A percentile compares a stretch with the other conserved stretches of the same genome.
phyloP scores from a whole-genome alignment of 2,888 invertebrate species.

The Nephrocerus scutellatus region DNA sequence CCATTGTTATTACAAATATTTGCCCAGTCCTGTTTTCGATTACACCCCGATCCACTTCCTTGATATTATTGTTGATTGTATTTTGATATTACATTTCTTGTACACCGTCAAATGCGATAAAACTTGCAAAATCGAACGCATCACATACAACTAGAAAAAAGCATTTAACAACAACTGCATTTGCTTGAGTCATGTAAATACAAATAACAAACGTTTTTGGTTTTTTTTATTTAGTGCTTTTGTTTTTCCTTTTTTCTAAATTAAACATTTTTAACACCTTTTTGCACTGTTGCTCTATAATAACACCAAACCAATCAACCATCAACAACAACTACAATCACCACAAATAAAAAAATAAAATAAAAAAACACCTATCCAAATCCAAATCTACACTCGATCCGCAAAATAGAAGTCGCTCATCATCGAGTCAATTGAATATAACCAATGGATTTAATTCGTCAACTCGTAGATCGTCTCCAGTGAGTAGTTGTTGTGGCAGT shows the following conservation, averaged over 20 bases:
- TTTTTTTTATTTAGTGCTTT: slow-evolving; percentile 16
- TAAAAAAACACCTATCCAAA: slow-evolving; percentile 12
- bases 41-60: too few species aligned
- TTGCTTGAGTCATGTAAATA: slow-evolving; percentile 3
- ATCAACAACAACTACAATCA: slow-evolving; percentile 12
- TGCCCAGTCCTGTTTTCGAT: too few species aligned
- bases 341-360: slow-evolving; percentile 14
- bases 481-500: slow-evolving; percentile 51
- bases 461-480: slow-evolving; percentile 49
- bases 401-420: slow-evolving; percentile 48
- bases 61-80: too few species aligned
- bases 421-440: slow-evolving; percentile 49
- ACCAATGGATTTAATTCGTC: slow-evolving; percentile 47
- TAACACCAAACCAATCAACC: slow-evolving; percentile 37
- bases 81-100: too few species aligned
- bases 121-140: too few species aligned
- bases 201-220: slow-evolving; percentile 4
- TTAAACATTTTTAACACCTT: slow-evolving; percentile 29
- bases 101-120: too few species aligned
- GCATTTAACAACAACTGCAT: slow-evolving; percentile 1
- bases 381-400: too few species aligned
- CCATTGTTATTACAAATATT: too few species aligned
- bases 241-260: slow-evolving; percentile 32
- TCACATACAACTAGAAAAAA: too few species aligned
- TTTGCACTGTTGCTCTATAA: too few species aligned